A percentile compares a stretch with the other conserved stretches of the same genome.
These are phyloP conservation scores for Ursus arctos DNA, from an alignment of 2,113 vertebrate genomes.

Conservation along the genomic window DNA sequence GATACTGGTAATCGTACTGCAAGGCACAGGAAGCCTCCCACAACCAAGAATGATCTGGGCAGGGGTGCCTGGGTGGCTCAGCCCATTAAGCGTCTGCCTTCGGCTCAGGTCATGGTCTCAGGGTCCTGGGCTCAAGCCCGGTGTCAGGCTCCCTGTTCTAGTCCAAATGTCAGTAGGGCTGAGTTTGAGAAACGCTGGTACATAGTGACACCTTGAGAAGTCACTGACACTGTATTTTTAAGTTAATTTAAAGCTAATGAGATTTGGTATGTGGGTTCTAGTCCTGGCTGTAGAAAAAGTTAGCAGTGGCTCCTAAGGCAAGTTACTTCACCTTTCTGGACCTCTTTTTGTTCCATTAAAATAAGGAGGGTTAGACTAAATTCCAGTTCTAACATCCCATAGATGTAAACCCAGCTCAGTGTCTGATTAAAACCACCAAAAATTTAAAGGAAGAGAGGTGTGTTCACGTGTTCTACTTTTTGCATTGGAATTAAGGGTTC, in stretches of 20 bases:
- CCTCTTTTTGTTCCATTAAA: background rate
- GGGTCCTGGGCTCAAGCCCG: no score
- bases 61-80: no score
- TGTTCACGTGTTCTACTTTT: background rate
- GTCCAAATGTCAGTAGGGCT: background rate
- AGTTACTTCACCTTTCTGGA: background rate
- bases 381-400: background rate
- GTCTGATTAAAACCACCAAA: background rate
- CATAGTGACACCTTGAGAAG: background rate
- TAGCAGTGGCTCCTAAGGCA: background rate
- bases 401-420: background rate
- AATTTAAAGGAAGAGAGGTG: background rate
- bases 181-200: background rate
- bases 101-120: no score
- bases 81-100: no score
- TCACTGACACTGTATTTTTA: background rate
- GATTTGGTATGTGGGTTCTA: background rate
- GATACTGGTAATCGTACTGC: no score
- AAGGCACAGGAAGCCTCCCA: background rate
- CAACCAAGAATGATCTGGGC: background rate
- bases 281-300: background rate
- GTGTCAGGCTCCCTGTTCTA: background rate
- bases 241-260: background rate
- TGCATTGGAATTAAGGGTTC: background rate
- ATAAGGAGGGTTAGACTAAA: background rate